phyloP scores from a whole-genome alignment of 2,888 invertebrate genomes.

The Macaria liturata region DNA sequence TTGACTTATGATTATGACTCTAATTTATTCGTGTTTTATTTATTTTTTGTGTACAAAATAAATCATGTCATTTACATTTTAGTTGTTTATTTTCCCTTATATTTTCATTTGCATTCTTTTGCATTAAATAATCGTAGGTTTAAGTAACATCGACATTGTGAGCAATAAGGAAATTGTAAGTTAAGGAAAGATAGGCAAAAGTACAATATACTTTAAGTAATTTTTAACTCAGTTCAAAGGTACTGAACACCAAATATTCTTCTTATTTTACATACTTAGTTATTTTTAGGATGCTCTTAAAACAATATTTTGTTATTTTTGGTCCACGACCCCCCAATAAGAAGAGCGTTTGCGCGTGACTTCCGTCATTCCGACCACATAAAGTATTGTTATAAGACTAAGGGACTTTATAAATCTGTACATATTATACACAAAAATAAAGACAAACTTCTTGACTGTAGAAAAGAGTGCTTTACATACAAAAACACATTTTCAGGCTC shows the following conservation, averaged over 20 bases:
- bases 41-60: constrained; percentile 57
- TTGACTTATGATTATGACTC: constrained; percentile 37
- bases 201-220: constrained; percentile 59
- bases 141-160: constrained; percentile 11
- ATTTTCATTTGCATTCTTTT: constrained; percentile 28
- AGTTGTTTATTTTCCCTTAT: constrained; percentile 45
- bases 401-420: no score
- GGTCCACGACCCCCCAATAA: no score
- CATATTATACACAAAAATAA: no score
- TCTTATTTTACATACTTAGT: no score
- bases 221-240: not conserved
- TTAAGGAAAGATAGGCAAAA: constrained; percentile 18
- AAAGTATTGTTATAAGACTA: no score
- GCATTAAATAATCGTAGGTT: constrained; percentile 8
- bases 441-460: no score
- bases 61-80: constrained; percentile 53
- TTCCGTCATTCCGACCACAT: no score
- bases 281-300: no score
- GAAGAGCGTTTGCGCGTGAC: no score
- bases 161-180: constrained; percentile 18
- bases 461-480: no score
- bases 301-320: no score
- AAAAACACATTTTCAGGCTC: no score
- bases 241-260: not conserved
- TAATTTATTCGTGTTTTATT: constrained; percentile 46